Evolutionary conservation across 2,797 vertebrate genomes (phyloP).

Genomic region (Echeneis naucrates): DNA sequence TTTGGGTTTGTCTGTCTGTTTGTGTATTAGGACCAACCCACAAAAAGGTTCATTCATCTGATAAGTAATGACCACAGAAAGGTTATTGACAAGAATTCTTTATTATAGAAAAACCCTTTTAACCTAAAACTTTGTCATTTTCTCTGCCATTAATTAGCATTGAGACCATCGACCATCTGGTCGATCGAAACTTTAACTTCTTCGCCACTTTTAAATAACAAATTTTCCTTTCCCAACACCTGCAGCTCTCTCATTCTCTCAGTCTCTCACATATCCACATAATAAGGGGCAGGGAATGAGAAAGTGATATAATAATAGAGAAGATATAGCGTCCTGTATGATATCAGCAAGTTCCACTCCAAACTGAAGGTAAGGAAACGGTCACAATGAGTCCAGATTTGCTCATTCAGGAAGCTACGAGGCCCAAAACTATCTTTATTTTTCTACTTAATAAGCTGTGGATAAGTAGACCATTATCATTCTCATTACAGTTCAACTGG

Average conservation of each 20-base stretch:
- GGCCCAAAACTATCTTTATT: constrained; percentile 30
- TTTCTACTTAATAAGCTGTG: constrained; percentile 52
- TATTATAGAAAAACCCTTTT: background rate
- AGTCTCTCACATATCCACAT: background rate
- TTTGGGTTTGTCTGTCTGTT: background rate
- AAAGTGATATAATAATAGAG: background rate
- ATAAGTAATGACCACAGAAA: background rate
- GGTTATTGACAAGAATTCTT: background rate
- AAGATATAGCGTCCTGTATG: background rate
- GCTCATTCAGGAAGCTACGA: constrained; percentile 13
- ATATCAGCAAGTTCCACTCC: constrained; percentile 2
- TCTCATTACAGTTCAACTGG: constrained; percentile 66
- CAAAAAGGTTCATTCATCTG: constrained; percentile 6
- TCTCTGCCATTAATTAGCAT: too few relatives aligned
- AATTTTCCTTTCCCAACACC: background rate
- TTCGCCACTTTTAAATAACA: background rate
- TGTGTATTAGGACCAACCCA: constrained; percentile 10
- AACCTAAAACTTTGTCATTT: background rate
- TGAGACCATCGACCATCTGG: too few relatives aligned
- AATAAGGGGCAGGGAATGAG: background rate
- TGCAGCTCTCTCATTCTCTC: background rate
- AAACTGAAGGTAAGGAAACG: background rate
- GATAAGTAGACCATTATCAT: constrained; percentile 64
- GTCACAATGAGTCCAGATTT: constrained; percentile 1
- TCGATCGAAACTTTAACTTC: too few relatives aligned